A percentile compares a stretch with the other conserved stretches of the same genome.
These are phyloP conservation scores for Amphiprion ocellaris DNA, from an alignment of 2,113 vertebrate species.

Conservation along the genomic window DNA sequence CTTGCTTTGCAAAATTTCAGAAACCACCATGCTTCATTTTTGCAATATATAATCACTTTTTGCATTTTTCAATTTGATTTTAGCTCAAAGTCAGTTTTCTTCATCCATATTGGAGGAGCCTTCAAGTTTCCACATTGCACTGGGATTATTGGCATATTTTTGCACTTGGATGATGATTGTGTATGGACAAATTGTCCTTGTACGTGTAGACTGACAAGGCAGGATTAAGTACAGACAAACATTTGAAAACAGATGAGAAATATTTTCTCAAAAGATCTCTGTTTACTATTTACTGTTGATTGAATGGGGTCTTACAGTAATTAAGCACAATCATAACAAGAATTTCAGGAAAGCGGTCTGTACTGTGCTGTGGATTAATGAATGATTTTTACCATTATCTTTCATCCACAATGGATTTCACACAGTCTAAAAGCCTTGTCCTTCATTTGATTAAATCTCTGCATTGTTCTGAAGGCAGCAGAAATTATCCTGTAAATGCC, in stretches of 20 bases:
- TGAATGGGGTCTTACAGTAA: constrained; percentile 1
- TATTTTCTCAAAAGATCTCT: background rate
- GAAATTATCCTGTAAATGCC: constrained; percentile 5
- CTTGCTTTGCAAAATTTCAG: background rate
- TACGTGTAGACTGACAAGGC: background rate
- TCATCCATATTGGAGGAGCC: background rate
- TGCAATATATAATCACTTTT: background rate
- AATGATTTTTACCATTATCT: constrained; percentile 10
- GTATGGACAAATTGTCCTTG: background rate
- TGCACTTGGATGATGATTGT: background rate
- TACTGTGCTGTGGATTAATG: constrained; percentile 4
- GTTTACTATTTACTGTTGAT: background rate
- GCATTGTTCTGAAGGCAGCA: constrained; percentile 9
- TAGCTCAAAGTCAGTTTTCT: background rate
- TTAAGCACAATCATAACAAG: background rate
- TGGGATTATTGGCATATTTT: background rate
- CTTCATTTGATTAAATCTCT: constrained; percentile 35
- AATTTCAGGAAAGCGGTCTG: background rate
- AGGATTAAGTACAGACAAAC: background rate
- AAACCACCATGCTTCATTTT: too few relatives aligned
- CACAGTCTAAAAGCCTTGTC: constrained; percentile 6
- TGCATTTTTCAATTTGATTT: background rate
- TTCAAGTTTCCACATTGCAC: background rate
- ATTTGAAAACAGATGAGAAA: constrained; percentile 5
- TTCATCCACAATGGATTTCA: constrained; percentile 24